A percentile compares a stretch with the other conserved stretches of the same genome.
phyloP scores from a whole-genome alignment of 2,113 vertebrate species.

The Gymnarchus niloticus region DNA sequence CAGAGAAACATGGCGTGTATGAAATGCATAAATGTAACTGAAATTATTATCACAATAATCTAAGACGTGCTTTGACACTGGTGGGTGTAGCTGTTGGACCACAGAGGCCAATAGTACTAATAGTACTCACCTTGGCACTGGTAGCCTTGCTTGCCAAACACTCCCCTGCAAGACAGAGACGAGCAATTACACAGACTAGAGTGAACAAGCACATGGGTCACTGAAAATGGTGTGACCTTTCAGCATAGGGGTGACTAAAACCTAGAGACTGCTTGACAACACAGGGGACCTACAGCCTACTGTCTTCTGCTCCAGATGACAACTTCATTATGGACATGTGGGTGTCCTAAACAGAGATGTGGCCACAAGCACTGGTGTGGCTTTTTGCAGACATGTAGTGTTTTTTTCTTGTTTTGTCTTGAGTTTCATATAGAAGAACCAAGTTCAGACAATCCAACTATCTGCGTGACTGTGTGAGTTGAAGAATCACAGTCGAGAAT shows the following conservation, averaged over 20 bases:
- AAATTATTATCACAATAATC: background rate
- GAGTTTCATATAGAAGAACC: too few relatives aligned
- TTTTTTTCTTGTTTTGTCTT: too few relatives aligned
- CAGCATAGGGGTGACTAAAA: background rate
- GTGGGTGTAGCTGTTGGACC: background rate
- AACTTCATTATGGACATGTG: too few relatives aligned
- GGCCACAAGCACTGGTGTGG: background rate
- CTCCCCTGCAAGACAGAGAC: constrained; percentile 71
- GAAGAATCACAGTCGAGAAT: too few relatives aligned
- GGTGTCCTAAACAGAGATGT: background rate
- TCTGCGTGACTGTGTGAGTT: too few relatives aligned
- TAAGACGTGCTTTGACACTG: background rate
- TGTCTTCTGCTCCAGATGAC: too few relatives aligned
- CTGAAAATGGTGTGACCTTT: background rate
- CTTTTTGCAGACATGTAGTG: too few relatives aligned
- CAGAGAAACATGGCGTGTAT: background rate
- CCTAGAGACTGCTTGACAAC: too few relatives aligned
- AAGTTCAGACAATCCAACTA: too few relatives aligned
- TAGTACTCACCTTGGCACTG: constrained; percentile 86
- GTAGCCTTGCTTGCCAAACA: constrained; percentile 96
- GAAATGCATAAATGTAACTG: background rate
- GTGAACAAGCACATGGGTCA: background rate
- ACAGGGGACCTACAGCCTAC: too few relatives aligned
- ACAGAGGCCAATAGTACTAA: too few relatives aligned
- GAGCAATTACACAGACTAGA: background rate